Evolutionary conservation across 2,113 vertebrate genomes (phyloP), one percentile per base, ranked within the genome.

Genomic region (Phaethon lepturus): DNA sequence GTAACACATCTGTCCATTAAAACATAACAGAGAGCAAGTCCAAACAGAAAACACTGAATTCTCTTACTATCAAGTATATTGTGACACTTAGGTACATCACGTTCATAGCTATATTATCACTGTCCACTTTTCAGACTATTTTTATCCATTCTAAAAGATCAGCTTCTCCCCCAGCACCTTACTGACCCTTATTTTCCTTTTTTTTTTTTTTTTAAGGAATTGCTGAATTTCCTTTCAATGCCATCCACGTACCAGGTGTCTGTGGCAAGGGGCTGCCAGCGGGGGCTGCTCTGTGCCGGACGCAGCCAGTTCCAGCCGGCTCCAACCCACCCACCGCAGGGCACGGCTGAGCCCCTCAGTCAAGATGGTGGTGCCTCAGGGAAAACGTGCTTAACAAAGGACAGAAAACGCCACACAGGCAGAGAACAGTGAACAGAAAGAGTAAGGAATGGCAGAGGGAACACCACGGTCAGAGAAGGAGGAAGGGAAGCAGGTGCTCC

Each of bases 271-370:
- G 1, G 1, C 5, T 15, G 47, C 17, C 19, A 12, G 38, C 1
- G 1, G 1, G 11, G 38, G 44, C 23, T 78, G 50, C 12, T 47
- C 24, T 0, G 2, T 10, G 10, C 11, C 0, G 1, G 26, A 52
- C 38, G 19, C 33, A 7, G 42, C 8, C 2, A 4, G 17, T 49
- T 42, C n/a, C 17, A n/a, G 29, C 40, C 1, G 2, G 59, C 8
- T 75, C 44, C 71, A 58, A 4, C 20, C 1, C 0, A 17, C 17
- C 18, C 28, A 3, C 23, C 2, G 0, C 25, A 24, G 38, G 38
- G 42, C 26, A 20, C 9, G 6, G 68, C 44, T 6, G 9, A 35
- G 35, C 14, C 14, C 26, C 22, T 7, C 5, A 1, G 29, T 29
- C 40, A 28, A 2, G 23, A 5, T 35, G 20, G 42, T 6, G 17